Percentiles rank a stretch among this genome's conserved stretches.
phyloP scores from a whole-genome alignment of 1,140 invertebrate species.

The Daktulosphaira vitifoliae region DNA sequence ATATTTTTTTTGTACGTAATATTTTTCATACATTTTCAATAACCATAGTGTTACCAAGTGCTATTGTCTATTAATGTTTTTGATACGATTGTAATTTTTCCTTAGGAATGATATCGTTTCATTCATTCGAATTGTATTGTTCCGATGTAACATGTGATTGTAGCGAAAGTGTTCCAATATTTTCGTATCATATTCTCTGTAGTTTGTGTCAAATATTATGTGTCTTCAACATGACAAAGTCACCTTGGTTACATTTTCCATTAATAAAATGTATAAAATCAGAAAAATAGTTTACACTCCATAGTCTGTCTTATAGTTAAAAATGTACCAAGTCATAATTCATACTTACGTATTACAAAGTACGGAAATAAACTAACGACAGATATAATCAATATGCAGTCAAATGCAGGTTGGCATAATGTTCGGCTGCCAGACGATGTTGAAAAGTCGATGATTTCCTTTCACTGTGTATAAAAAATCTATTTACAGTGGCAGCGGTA shows the following conservation, averaged over 20 bases:
- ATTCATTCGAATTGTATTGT: conserved; percentile 25
- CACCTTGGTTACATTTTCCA: conserved; percentile 15
- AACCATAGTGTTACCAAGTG: conserved; percentile 6
- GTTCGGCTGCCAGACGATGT: neutral
- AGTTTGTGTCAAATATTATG: neutral
- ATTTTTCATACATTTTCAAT: conserved; percentile 23
- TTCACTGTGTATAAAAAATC: conserved; percentile 27
- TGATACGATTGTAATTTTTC: conserved; percentile 19
- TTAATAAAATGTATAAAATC: neutral
- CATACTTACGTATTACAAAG: too few species aligned
- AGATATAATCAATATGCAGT: too few species aligned
- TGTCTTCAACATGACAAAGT: too few species aligned
- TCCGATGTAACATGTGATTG: conserved; percentile 21
- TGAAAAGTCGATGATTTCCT: conserved; percentile 15
- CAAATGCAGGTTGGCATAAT: neutral
- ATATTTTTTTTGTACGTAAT: neutral
- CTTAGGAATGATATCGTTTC: conserved; percentile 28
- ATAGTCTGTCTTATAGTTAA: too few species aligned
- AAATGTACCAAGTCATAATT: too few species aligned
- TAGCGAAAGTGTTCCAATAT: conserved; percentile 24
- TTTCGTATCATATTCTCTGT: neutral
- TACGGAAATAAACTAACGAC: too few species aligned
- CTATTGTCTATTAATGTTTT: conserved; percentile 18
- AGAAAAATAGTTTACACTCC: too few species aligned
- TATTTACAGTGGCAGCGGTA: neutral